phyloP scores from a whole-genome alignment of 2,113 vertebrate genomes.

The Poicephalus gulielmi region DNA sequence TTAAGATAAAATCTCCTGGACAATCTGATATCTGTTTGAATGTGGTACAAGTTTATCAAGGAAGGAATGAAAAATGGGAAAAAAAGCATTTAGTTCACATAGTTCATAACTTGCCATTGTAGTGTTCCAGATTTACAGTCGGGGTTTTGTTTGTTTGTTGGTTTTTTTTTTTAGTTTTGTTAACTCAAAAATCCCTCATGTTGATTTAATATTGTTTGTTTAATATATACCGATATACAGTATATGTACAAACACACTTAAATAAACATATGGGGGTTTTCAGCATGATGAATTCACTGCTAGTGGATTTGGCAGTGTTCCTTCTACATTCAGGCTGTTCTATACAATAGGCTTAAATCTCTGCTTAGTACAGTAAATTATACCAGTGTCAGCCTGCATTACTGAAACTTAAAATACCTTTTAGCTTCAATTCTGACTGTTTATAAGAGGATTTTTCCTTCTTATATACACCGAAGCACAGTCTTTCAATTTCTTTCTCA shows the following conservation, averaged over 20 bases:
- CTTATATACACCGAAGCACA: background rate
- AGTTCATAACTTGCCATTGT: background rate
- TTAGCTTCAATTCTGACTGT: background rate
- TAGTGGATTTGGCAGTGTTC: slow-evolving; percentile 8
- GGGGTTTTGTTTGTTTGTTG: background rate
- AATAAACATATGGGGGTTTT: slow-evolving; percentile 50
- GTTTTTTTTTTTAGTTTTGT: background rate
- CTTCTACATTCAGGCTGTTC: slow-evolving; percentile 37
- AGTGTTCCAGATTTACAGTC: background rate
- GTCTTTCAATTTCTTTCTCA: background rate
- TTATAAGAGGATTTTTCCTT: background rate
- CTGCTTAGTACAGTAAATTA: background rate
- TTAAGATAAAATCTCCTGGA: background rate
- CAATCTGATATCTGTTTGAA: background rate
- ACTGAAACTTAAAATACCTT: background rate
- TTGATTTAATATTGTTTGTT: background rate
- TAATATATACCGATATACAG: background rate
- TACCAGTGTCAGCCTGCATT: background rate
- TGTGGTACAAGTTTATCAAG: background rate
- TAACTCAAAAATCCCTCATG: background rate
- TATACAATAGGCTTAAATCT: background rate
- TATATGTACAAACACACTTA: slow-evolving; percentile 32
- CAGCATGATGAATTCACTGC: background rate
- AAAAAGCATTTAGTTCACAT: background rate
- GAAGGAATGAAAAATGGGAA: background rate